These are phyloP conservation scores for Noctilio leporinus DNA, from an alignment of 2,113 vertebrate species.

Conservation along the genomic window DNA sequence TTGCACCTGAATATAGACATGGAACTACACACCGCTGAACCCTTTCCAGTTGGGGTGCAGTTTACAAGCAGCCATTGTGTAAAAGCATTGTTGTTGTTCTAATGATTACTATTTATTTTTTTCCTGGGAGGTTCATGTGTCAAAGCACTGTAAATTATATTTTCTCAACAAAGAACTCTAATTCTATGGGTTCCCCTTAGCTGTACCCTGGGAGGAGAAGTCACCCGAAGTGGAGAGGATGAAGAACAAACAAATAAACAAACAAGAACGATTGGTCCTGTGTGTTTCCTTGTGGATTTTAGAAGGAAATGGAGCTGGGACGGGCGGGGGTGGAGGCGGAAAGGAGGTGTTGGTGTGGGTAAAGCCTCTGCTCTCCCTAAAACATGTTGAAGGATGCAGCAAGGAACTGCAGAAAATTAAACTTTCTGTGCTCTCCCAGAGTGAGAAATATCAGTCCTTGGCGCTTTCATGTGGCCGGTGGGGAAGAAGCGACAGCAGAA, in stretches of 20 bases:
- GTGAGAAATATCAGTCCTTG: no score
- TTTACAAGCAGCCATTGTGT: not conserved
- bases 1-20: not conserved
- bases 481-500: not conserved
- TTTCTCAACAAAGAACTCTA: not conserved
- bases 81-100: not conserved
- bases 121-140: not conserved
- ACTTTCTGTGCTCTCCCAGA: constrained; percentile 65
- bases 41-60: not conserved
- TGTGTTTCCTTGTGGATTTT: not conserved
- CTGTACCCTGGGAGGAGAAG: not conserved
- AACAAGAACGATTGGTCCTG: not conserved
- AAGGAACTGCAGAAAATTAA: constrained; percentile 46
- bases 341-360: constrained; percentile 25
- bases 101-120: not conserved
- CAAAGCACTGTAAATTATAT: not conserved
- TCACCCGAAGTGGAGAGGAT: not conserved
- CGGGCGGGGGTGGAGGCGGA: rapidly evolving
- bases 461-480: not conserved
- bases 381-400: constrained; percentile 61
- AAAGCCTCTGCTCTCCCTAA: constrained; percentile 46
- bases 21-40: not conserved
- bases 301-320: not conserved
- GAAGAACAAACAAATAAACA: not conserved
- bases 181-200: not conserved